Evolutionary conservation across 2,113 vertebrate species (phyloP).

Genomic region (Trogon melanurus): DNA sequence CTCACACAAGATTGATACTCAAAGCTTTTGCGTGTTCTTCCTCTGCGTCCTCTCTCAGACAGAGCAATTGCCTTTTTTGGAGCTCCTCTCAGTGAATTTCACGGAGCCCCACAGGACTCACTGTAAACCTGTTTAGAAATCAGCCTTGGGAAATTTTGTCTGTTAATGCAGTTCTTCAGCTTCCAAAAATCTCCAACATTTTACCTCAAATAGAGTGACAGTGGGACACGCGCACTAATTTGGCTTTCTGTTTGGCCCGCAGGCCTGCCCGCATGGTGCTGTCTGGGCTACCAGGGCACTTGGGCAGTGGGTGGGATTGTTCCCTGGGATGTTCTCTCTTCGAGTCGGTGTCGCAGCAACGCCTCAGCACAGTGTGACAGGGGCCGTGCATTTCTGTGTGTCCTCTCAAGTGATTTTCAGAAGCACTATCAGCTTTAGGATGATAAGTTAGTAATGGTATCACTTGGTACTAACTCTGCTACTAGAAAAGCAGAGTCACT

Average conservation of each 20-base stretch:
- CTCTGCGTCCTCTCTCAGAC: background rate
- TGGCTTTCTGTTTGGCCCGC: background rate
- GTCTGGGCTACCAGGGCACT: background rate
- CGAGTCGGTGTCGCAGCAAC: background rate
- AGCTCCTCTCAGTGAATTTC: background rate
- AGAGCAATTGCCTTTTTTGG: background rate
- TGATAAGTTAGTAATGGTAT: background rate
- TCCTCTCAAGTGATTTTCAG: background rate
- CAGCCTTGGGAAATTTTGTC: background rate
- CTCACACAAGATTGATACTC: background rate
- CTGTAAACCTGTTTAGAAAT: background rate
- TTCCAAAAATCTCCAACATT: background rate
- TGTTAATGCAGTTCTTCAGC: background rate
- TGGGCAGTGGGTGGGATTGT: too few relatives aligned
- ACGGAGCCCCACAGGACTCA: background rate
- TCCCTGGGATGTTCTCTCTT: background rate
- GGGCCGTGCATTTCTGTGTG: background rate
- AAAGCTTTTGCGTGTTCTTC: background rate
- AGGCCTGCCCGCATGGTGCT: background rate
- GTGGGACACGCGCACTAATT: background rate
- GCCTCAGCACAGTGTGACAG: background rate
- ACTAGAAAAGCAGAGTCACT: background rate
- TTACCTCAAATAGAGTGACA: background rate
- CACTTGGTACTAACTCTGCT: background rate
- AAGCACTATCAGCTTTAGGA: background rate